Evolutionary conservation across 2,113 vertebrate genomes (phyloP).

Genomic region (Anoura caudifer): DNA sequence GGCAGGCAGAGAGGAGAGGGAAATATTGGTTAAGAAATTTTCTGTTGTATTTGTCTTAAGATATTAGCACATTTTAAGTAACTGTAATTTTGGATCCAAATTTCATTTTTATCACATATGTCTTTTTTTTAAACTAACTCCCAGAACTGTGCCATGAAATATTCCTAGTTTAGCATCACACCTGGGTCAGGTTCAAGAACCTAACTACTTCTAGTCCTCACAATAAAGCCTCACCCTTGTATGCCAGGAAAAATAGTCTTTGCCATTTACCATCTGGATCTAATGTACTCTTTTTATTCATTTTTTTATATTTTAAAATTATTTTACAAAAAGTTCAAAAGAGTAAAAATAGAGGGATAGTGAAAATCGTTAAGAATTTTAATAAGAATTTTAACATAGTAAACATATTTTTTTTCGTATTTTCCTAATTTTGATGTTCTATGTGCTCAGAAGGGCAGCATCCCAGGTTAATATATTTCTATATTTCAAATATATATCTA

Average conservation of each 20-base stretch:
- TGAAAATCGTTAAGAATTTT: not conserved
- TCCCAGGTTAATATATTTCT: not conserved
- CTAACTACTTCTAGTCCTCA: not conserved
- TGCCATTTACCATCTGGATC: not conserved
- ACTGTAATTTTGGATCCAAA: not conserved
- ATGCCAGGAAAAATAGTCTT: not conserved
- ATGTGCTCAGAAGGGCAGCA: not conserved
- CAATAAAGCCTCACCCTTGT: not conserved
- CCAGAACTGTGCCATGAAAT: not conserved
- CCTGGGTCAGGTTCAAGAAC: conserved; percentile 18
- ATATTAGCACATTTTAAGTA: conserved; percentile 12
- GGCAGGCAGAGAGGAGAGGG: not conserved
- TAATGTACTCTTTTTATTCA: not conserved
- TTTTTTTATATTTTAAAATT: not conserved
- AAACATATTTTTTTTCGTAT: not conserved
- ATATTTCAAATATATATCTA: not conserved
- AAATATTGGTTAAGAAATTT: not conserved
- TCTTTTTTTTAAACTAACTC: conserved; percentile 13
- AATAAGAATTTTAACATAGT: not conserved
- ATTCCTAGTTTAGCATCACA: not conserved
- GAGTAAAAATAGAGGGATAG: not conserved
- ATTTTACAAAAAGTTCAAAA: not conserved
- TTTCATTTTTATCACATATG: conserved; percentile 5
- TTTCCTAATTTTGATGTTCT: not conserved
- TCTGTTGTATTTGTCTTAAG: not conserved